These are phyloP conservation scores for Andrena trimmerana DNA, from an alignment of 2,888 invertebrate genomes.

Conservation along the genomic window DNA sequence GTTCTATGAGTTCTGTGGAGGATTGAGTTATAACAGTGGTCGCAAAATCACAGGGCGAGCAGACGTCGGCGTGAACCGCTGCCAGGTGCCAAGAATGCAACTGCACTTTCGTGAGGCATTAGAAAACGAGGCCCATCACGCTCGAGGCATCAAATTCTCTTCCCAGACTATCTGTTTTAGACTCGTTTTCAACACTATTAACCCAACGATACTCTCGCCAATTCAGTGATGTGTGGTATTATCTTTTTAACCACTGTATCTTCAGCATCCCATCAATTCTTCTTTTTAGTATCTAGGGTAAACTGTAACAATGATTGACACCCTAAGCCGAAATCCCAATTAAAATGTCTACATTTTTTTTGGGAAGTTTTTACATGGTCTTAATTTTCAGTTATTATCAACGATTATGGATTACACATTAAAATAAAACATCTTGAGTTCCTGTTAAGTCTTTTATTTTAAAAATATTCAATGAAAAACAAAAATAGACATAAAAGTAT, in stretches of 20 bases:
- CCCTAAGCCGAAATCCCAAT: too few relatives aligned
- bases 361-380: too few relatives aligned
- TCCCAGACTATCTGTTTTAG: conserved; percentile 7
- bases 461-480: too few relatives aligned
- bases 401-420: too few relatives aligned
- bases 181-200: not conserved
- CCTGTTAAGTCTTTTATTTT: too few relatives aligned
- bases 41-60: conserved; percentile 56
- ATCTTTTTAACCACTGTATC: not conserved
- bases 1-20: conserved; percentile 5
- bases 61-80: conserved; percentile 27
- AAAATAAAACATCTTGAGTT: too few relatives aligned
- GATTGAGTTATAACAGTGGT: conserved; percentile 72
- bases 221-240: not conserved
- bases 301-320: too few relatives aligned
- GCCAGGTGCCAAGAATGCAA: conserved; percentile 54
- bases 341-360: too few relatives aligned
- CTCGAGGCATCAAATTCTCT: conserved; percentile 13
- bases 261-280: not conserved
- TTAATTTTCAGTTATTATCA: too few relatives aligned
- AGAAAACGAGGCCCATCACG: conserved; percentile 10
- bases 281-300: too few relatives aligned
- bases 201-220: not conserved
- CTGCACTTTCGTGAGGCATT: conserved; percentile 40
- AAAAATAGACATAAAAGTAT: too few relatives aligned